These are phyloP conservation scores for Podarcis cretensis DNA, from an alignment of 2,113 vertebrate genomes.

Conservation along the genomic window DNA sequence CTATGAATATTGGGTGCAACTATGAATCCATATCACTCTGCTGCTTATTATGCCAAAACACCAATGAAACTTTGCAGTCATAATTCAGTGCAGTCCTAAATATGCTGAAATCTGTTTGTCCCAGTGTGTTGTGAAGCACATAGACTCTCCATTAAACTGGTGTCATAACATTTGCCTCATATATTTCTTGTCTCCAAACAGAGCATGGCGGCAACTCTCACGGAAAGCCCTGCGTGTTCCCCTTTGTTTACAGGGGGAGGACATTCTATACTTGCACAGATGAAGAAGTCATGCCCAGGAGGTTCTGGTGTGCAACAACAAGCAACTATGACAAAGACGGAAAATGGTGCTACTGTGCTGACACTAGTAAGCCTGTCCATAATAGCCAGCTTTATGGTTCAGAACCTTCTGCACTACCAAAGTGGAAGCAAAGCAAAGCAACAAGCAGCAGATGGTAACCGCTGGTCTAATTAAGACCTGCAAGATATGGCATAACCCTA, in stretches of 20 bases:
- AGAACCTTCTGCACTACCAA: not conserved
- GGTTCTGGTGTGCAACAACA: conserved; percentile 13
- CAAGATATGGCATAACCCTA: not conserved
- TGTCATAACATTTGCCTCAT: not conserved
- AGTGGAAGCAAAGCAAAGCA: not conserved
- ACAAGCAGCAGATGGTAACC: not conserved
- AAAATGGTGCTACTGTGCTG: conserved; percentile 12
- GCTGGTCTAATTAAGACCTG: not conserved
- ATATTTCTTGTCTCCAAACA: not conserved
- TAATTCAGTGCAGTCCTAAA: no score
- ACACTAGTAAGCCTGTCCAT: not conserved
- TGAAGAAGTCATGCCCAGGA: not conserved
- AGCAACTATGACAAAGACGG: not conserved
- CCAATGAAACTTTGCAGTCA: no score
- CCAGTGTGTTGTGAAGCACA: no score
- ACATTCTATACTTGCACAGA: conserved; percentile 10
- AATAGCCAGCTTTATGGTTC: not conserved
- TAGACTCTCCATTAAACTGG: no score
- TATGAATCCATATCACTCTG: no score
- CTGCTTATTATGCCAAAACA: no score
- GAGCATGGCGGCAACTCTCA: conserved; percentile 6
- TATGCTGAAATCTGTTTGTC: no score
- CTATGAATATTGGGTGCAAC: no score
- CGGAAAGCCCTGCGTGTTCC: conserved; percentile 7
- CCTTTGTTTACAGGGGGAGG: not conserved